Evolutionary conservation across 2,797 vertebrate genomes (phyloP).

Genomic region (Neopelma chrysocephalum): DNA sequence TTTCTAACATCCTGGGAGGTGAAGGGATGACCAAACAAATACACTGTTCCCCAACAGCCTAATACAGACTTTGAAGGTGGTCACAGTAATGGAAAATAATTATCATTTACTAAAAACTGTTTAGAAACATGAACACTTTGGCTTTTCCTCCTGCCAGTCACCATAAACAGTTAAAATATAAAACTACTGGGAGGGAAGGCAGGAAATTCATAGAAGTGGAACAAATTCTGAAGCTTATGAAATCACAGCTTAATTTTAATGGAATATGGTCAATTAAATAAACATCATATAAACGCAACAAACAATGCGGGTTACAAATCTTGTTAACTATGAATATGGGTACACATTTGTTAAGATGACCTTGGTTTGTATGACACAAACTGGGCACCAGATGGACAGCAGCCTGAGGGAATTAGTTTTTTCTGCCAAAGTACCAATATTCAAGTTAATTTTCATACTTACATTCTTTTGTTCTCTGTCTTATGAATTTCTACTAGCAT

Average conservation of each 20-base stretch:
- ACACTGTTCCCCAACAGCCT: background rate
- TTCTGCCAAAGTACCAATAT: background rate
- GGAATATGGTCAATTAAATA: background rate
- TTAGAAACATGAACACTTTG: background rate
- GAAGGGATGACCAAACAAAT: background rate
- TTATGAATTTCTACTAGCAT: background rate
- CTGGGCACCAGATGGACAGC: slow-evolving; percentile 26
- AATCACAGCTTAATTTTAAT: background rate
- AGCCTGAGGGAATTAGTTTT: background rate
- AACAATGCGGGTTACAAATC: background rate
- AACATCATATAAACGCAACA: background rate
- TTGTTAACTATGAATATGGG: background rate
- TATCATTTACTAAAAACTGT: background rate
- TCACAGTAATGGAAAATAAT: background rate
- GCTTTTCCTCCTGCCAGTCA: background rate
- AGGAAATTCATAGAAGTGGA: background rate
- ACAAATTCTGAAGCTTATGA: background rate
- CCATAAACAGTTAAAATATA: background rate
- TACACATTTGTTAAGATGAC: background rate
- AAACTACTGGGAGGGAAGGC: background rate
- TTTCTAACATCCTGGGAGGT: background rate
- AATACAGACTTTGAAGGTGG: background rate
- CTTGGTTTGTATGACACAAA: background rate
- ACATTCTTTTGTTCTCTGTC: background rate
- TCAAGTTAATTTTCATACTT: slow-evolving; percentile 2